Evolutionary conservation across 2,888 invertebrate genomes (phyloP), one percentile per base, ranked within the genome.

Genomic region (Ophioninae sp.): DNA sequence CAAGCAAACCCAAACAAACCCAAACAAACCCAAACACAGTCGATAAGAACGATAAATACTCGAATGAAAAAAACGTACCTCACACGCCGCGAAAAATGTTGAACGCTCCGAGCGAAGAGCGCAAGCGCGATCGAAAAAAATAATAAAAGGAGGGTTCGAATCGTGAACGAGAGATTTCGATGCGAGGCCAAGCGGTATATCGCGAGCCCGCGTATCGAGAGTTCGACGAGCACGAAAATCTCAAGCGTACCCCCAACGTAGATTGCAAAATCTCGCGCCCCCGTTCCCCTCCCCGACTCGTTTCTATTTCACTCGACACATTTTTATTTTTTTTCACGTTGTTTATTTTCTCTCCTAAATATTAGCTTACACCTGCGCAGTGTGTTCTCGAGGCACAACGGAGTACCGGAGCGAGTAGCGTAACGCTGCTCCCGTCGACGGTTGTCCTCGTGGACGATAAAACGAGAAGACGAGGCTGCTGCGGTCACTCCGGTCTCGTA

Each of bases 401-500:
- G 72, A 75, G 57, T 73, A 68, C 68, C 73, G 65, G 77, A 74
- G 30, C 78, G 68, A 56, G 79, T 50, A 76, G 41, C 74, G 79
- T 84, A 75, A 83, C 83, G 69, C 30, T 64, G 23, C 20, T 75
- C 64, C 62, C 69, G n/a, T 69, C 61, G 62, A 44, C n/a, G 39
- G 69, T 79, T 67, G 79, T 79, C 73, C 72, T 79, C 79, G 62
- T 64, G 70, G 87, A 87, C 89, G 89, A 91, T 89, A 90, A 90
- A 91, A 90, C 87, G 88, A 89, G 89, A 91, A 92, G 91, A 91
- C 86, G 91, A 91, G 89, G 91, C 90, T 86, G 86, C 87, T 92
- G 92, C 89, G 92, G 92, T 92, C 88, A 88, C n/a, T n/a, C n/a
- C n/a, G n/a, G 89, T 91, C 90, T 89, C 88, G 88, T 88, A 89